Evolutionary conservation across 2,113 vertebrate genomes (phyloP), one percentile per base, ranked within the genome.

Genomic region (Phylloscopus trochiloides): DNA sequence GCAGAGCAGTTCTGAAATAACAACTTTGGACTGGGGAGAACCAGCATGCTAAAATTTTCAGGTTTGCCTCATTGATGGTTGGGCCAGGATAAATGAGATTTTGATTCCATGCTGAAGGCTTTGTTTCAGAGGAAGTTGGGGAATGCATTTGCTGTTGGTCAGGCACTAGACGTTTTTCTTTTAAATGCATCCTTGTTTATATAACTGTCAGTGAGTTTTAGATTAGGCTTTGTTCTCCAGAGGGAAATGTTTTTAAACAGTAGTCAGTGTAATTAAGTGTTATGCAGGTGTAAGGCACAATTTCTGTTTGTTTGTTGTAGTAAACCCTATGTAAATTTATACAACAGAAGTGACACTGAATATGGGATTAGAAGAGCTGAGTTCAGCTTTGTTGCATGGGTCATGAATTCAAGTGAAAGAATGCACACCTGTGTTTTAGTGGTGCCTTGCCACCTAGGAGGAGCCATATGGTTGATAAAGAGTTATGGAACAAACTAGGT

Each of bases 381-480:
- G 57, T 74, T 73, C 75, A 83, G 82, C 75, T 76, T 80, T 80
- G 51, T 94, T 0, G 1, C 16, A 2, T 7, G 36, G 75, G 48
- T 68, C 82, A 45, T 48, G 40, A 80, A 85, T 89, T 81, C 42
- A 62, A 83, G 93, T 67, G 75, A 63, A 70, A 71, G 83, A 45
- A 59, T 20, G 40, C 32, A 32, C 91, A 87, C 94, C 92, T 93
- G 90, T 92, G 86, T 71, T 94, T 71, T 26, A n/a, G 40, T 55
- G 75, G 67, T 94, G 82, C 48, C 75, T 88, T 70, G 65, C 96
- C 92, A 90, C 96, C 93, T 48, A 95, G 59, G 82, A 22, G 1
- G 88, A 88, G 86, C 96, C 96, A 93, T 92, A 92, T 96, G 94
- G 92, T 83, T 80, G 71, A 55, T 17, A 88, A 77, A 94, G 9